These are phyloP conservation scores for Sebastes flavidus DNA, from an alignment of 2,797 vertebrate genomes.

Conservation along the genomic window DNA sequence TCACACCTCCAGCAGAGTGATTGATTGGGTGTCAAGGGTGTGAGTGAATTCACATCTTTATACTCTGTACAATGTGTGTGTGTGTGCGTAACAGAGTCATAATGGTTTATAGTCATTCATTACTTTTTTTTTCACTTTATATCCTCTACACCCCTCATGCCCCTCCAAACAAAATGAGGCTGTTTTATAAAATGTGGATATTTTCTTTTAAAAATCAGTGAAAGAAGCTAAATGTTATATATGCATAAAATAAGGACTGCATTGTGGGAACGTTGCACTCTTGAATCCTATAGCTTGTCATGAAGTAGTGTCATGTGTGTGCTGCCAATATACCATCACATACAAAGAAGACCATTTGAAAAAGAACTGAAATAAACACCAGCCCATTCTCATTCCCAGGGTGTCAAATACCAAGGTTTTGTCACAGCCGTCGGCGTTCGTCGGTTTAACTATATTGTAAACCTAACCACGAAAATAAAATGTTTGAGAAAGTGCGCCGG, in stretches of 20 bases:
- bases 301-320: not conserved
- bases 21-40: constrained; percentile 45
- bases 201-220: not conserved
- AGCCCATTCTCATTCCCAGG: too few species aligned
- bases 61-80: not conserved
- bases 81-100: not conserved
- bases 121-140: not conserved
- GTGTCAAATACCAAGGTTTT: too few species aligned
- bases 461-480: too few species aligned
- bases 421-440: too few species aligned
- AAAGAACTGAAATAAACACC: not conserved
- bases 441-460: too few species aligned
- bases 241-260: not conserved
- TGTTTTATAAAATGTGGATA: not conserved
- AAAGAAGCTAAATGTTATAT: not conserved
- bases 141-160: not conserved
- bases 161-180: not conserved
- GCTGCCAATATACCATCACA: not conserved
- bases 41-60: constrained; percentile 11
- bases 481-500: too few species aligned
- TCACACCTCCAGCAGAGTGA: constrained; percentile 43
- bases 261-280: not conserved
- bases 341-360: not conserved
- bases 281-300: not conserved
- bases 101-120: not conserved